Conservation (phyloP, 2,797 vertebrate genomes). For the Dendrocincla fuliginosa region DNA sequence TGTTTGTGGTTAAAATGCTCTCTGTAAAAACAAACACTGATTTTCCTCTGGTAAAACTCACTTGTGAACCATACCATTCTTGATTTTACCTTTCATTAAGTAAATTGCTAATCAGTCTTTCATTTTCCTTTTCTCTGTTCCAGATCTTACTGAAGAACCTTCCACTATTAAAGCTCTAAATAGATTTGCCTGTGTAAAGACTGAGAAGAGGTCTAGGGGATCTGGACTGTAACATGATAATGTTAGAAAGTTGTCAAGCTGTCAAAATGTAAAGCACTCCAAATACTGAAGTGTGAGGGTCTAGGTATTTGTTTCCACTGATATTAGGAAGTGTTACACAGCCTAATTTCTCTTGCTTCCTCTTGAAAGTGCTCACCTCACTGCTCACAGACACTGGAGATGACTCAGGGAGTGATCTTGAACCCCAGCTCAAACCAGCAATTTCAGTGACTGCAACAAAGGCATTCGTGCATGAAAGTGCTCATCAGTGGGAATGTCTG, state of each 20-base stretch:
- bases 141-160: background rate
- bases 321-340: background rate
- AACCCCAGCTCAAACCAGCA: background rate
- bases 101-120: background rate
- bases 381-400: background rate
- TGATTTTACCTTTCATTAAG: background rate
- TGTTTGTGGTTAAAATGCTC: background rate
- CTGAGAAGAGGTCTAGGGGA: background rate
- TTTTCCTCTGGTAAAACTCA: background rate
- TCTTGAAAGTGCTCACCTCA: background rate
- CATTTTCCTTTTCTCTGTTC: background rate
- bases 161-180: background rate
- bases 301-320: constrained; percentile 17
- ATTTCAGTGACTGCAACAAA: background rate
- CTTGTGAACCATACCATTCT: background rate
- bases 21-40: background rate
- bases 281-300: background rate
- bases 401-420: background rate
- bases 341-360: background rate
- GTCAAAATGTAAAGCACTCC: constrained; percentile 41
- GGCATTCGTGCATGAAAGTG: background rate
- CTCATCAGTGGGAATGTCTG: background rate
- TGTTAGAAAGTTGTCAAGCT: constrained; percentile 33
- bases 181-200: background rate
- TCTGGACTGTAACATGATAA: constrained; percentile 28